phyloP scores from a whole-genome alignment of 2,797 vertebrate species.

The Cirrhinus mrigala region DNA sequence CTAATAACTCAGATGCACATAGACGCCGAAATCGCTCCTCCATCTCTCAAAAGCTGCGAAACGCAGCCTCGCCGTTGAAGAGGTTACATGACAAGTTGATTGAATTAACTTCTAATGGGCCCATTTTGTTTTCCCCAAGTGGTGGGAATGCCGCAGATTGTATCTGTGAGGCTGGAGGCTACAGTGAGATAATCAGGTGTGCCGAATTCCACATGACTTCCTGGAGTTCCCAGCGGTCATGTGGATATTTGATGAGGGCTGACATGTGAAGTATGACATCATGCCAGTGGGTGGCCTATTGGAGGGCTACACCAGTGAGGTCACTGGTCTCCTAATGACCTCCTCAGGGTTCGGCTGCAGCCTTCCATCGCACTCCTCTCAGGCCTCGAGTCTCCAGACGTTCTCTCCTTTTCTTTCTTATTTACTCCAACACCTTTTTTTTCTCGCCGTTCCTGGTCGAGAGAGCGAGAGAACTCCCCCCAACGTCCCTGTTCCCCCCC shows the following conservation, averaged over 20 bases:
- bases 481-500: background rate
- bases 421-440: conserved; percentile 29
- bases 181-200: conserved; percentile 53
- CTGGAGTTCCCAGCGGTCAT: conserved; percentile 61
- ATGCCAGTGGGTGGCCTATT: conserved; percentile 69
- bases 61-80: conserved; percentile 14
- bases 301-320: conserved; percentile 69
- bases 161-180: conserved; percentile 40
- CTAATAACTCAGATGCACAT: conserved; percentile 14
- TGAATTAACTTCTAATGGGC: conserved; percentile 48
- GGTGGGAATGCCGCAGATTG: conserved; percentile 23
- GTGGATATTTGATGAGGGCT: conserved; percentile 71
- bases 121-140: conserved; percentile 43
- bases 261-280: conserved; percentile 78
- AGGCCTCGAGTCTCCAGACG: conserved; percentile 3
- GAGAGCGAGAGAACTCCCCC: conserved; percentile 42
- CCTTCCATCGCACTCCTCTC: background rate
- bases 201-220: conserved; percentile 62
- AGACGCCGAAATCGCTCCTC: background rate
- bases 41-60: background rate
- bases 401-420: conserved; percentile 23
- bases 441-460: conserved; percentile 49
- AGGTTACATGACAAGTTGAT: conserved; percentile 50
- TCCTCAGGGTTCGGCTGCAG: conserved; percentile 57
- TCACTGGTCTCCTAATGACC: conserved; percentile 71